Evolutionary conservation across 1,140 invertebrate genomes (phyloP).

Genomic region (Ridgeia piscesae): DNA sequence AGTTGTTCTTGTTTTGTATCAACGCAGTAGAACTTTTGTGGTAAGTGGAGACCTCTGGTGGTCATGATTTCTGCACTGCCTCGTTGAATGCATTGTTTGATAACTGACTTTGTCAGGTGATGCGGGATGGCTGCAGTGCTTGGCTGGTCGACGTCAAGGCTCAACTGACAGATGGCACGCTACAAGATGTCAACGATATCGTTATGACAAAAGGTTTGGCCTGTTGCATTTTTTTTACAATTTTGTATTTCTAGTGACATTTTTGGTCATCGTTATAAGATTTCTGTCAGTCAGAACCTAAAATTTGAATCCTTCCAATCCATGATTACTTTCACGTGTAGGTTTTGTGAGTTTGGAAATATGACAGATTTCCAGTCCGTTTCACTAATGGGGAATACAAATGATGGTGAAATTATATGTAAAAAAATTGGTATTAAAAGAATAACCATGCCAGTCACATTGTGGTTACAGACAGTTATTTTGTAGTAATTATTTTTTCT

Average conservation of each 20-base stretch:
- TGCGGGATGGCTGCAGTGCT: background rate
- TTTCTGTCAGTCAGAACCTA: background rate
- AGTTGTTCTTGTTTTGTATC: too few species aligned
- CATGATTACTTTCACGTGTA: background rate
- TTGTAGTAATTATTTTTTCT: too few species aligned
- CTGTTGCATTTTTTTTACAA: background rate
- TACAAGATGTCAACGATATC: background rate
- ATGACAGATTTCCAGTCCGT: background rate
- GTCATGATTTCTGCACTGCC: too few species aligned
- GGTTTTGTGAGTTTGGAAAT: background rate
- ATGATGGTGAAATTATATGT: background rate
- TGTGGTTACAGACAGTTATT: too few species aligned
- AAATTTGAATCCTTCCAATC: background rate
- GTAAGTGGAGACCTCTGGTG: too few species aligned
- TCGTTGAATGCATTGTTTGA: background rate
- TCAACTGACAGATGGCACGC: background rate
- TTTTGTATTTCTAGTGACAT: background rate
- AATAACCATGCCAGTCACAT: too few species aligned
- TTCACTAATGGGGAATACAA: background rate
- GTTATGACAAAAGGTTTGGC: background rate
- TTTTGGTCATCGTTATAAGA: background rate
- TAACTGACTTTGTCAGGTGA: background rate
- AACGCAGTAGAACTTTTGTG: too few species aligned
- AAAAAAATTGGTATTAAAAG: background rate
- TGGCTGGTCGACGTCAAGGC: background rate